Evolutionary conservation across 2,888 invertebrate species (phyloP).

Genomic region (Apamea sordens): DNA sequence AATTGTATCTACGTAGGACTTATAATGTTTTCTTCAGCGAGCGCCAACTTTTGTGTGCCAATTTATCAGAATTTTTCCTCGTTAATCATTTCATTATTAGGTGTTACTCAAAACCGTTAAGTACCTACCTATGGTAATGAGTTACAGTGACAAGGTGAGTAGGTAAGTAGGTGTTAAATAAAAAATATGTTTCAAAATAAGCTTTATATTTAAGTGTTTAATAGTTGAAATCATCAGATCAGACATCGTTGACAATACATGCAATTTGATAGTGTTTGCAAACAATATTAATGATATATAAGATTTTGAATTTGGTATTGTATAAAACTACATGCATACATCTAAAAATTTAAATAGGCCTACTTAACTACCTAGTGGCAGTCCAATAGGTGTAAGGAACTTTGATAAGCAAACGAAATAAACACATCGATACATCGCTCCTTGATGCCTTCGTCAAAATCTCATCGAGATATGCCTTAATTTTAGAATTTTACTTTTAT

Average conservation of each 20-base stretch:
- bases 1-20: conserved; percentile 19
- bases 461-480: conserved; percentile 77
- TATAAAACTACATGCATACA: conserved; percentile 58
- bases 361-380: conserved; percentile 65
- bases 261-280: conserved; percentile 59
- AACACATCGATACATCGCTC: conserved; percentile 47
- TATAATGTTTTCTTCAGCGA: conserved; percentile 31
- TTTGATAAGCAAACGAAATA: conserved; percentile 69
- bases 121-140: conserved; percentile 13
- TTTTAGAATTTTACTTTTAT: conserved; percentile 72
- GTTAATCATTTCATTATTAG: conserved; percentile 17
- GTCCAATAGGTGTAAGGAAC: conserved; percentile 71
- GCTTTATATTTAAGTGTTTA: conserved; percentile 67
- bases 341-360: conserved; percentile 47
- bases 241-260: conserved; percentile 64
- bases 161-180: conserved; percentile 39
- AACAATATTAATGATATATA: conserved; percentile 50
- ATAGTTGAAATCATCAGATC: conserved; percentile 65
- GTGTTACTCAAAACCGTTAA: conserved; percentile 27
- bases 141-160: conserved; percentile 15
- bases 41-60: conserved; percentile 51
- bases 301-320: conserved; percentile 49
- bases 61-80: conserved; percentile 26
- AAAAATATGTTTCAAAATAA: conserved; percentile 60
- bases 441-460: conserved; percentile 62